Conservation (phyloP, 2,113 vertebrate species). For the Tapirus terrestris region DNA sequence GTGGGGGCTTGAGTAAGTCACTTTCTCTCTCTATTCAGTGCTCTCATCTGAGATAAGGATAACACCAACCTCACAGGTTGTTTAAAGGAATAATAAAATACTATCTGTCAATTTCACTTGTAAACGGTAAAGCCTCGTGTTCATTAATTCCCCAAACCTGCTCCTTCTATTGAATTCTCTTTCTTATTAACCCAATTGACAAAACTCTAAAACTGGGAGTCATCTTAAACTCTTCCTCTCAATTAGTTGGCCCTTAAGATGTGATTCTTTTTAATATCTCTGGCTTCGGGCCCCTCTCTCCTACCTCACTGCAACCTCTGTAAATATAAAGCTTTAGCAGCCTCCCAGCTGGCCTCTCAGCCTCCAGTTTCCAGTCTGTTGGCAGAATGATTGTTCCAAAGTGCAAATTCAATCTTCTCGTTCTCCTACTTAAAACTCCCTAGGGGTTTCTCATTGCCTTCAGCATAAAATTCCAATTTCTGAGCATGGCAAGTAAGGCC, state of each 20-base stretch:
- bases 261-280: not conserved
- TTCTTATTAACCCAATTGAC: not conserved
- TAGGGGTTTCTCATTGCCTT: not conserved
- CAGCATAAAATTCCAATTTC: slow-evolving; percentile 28
- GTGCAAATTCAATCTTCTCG: not conserved
- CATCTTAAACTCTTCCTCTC: not conserved
- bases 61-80: not conserved
- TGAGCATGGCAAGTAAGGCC: not conserved
- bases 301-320: not conserved
- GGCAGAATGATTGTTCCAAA: not conserved
- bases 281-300: not conserved
- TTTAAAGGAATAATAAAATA: slow-evolving; percentile 9
- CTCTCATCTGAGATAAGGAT: not conserved
- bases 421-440: not conserved
- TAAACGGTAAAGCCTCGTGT: not conserved
- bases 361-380: not conserved
- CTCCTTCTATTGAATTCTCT: not conserved
- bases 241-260: not conserved
- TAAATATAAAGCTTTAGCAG: not conserved
- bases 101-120: not conserved
- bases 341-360: not conserved
- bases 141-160: not conserved
- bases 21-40: not conserved
- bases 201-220: not conserved
- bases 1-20: not conserved